These are phyloP conservation scores for Drosophila anomelani DNA, from an alignment of 2,888 invertebrate species.

Conservation along the genomic window DNA sequence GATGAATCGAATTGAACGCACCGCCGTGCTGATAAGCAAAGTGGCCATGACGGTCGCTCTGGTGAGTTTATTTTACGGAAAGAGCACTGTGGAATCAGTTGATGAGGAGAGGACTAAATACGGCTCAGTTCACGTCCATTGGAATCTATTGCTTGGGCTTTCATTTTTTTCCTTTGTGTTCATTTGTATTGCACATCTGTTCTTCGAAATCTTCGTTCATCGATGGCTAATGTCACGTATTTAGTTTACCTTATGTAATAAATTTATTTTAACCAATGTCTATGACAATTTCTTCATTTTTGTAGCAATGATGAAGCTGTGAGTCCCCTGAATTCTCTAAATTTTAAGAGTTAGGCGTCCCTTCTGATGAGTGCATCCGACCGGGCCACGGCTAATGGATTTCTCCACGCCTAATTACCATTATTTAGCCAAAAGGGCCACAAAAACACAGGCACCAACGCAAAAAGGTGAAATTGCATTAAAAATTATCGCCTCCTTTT, in stretches of 20 bases:
- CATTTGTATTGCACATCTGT: conserved; percentile 5
- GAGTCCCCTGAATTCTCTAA: not conserved
- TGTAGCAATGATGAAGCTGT: not conserved
- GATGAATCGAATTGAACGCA: conserved; percentile 44
- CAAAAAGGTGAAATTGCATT: conserved; percentile 65
- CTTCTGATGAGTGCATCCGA: conserved; percentile 13
- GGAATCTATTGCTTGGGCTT: not conserved
- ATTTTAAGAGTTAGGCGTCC: conserved; percentile 1
- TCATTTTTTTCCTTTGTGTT: not conserved
- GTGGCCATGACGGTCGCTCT: conserved; percentile 3
- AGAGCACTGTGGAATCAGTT: not conserved
- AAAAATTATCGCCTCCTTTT: conserved; percentile 58
- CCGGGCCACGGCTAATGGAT: conserved; percentile 65
- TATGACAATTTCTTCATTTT: too few relatives aligned
- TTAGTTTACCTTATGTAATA: not conserved
- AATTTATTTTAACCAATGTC: not conserved
- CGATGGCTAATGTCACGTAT: not conserved
- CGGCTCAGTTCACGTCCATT: not conserved
- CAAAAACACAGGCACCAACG: conserved; percentile 25
- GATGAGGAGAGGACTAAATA: not conserved
- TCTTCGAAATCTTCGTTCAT: conserved; percentile 26
- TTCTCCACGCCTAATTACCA: conserved; percentile 79
- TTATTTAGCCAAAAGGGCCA: conserved; percentile 59
- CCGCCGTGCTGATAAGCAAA: conserved; percentile 43
- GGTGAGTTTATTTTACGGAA: conserved; percentile 13